Percentiles rank a stretch among this genome's conserved stretches.
Evolutionary conservation across 2,113 vertebrate genomes (phyloP).

Genomic region (Sialia sialis): DNA sequence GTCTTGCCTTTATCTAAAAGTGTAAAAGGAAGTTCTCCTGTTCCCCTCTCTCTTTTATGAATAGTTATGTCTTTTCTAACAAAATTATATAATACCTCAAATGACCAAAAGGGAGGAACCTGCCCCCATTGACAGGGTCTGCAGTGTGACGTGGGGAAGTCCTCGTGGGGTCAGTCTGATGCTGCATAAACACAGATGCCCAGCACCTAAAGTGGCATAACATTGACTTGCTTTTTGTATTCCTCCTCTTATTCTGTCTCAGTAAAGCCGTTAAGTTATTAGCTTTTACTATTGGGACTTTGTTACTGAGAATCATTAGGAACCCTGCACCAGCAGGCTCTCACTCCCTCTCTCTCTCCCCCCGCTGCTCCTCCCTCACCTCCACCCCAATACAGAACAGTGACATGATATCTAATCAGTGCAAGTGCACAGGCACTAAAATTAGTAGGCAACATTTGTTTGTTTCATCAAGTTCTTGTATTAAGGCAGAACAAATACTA

Average conservation of each 20-base stretch:
- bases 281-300: neutral
- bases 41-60: neutral
- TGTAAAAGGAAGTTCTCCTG: neutral
- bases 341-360: no score
- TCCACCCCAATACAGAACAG: neutral
- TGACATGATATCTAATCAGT: neutral
- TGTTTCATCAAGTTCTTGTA: neutral
- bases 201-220: neutral
- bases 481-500: neutral
- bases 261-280: neutral
- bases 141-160: neutral
- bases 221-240: neutral
- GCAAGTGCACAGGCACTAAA: neutral
- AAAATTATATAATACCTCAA: neutral
- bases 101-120: neutral
- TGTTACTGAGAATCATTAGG: neutral
- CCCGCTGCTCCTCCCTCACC: neutral
- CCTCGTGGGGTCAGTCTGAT: accelerated
- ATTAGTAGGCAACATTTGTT: neutral
- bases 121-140: neutral
- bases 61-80: neutral
- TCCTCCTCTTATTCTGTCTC: neutral
- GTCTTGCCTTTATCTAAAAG: neutral
- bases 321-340: neutral
- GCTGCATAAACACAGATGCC: neutral